Conservation (phyloP, 1,140 invertebrate genomes). For the Saccostrea echinata region DNA sequence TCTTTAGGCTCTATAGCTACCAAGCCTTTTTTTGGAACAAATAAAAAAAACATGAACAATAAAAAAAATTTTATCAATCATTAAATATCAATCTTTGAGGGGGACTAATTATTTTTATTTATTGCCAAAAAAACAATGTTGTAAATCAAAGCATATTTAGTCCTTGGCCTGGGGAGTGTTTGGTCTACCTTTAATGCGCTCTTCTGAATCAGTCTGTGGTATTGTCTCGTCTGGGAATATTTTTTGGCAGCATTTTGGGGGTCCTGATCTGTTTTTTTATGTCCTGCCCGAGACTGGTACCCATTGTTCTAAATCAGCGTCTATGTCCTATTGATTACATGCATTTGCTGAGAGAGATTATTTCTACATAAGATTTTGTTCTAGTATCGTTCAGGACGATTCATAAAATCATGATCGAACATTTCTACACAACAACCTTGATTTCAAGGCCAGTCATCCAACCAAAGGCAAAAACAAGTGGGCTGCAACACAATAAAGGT, state of each 20-base stretch:
- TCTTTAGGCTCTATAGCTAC: too few relatives aligned
- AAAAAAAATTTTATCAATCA: background rate
- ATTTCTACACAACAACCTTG: too few relatives aligned
- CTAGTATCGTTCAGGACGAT: too few relatives aligned
- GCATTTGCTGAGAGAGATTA: background rate
- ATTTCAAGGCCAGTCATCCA: background rate
- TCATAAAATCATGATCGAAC: too few relatives aligned
- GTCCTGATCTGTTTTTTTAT: background rate
- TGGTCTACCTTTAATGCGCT: background rate
- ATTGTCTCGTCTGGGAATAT: too few relatives aligned
- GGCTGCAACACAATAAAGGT: background rate
- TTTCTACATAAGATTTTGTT: background rate
- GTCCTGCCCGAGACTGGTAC: background rate
- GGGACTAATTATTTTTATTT: conserved; percentile 14
- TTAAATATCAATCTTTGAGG: conserved; percentile 6
- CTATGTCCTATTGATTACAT: background rate
- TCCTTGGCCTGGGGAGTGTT: background rate
- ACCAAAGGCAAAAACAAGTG: background rate
- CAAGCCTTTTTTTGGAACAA: too few relatives aligned
- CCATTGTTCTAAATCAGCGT: background rate
- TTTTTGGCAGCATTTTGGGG: background rate
- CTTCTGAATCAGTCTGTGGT: too few relatives aligned
- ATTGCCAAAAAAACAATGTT: background rate
- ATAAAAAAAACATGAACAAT: background rate
- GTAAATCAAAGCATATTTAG: background rate